Evolutionary conservation across 92 coral and sea anemone species (phyloP).

Genomic region (Paragorgia papillata): DNA sequence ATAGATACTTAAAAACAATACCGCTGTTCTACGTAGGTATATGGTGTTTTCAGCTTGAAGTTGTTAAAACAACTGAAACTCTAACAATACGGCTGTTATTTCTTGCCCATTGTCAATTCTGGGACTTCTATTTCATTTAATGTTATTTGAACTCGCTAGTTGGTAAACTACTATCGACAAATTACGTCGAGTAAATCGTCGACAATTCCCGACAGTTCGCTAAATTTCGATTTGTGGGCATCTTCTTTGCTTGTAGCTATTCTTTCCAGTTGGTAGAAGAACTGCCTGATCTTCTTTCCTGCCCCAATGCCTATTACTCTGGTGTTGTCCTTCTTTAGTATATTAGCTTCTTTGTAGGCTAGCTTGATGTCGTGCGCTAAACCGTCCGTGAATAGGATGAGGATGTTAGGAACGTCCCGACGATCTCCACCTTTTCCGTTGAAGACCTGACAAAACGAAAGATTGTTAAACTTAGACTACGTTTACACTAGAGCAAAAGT

Average conservation of each 20-base stretch:
- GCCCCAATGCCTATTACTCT: conserved; percentile 35
- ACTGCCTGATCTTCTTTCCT: background rate
- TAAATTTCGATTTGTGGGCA: conserved; percentile 36
- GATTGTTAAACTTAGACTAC: no score
- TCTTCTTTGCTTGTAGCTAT: conserved; percentile 12
- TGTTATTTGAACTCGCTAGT: no score
- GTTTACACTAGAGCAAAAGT: no score
- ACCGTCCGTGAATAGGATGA: conserved; percentile 42
- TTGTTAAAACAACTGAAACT: no score
- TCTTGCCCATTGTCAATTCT: no score
- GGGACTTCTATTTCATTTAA: no score
- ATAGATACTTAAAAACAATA: no score
- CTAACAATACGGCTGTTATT: no score
- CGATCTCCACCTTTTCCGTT: conserved; percentile 29
- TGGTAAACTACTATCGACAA: background rate
- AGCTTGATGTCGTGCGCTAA: conserved; percentile 7
- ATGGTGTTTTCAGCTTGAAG: no score
- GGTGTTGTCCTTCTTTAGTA: conserved; percentile 1
- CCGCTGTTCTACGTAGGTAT: no score
- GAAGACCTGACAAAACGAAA: conserved; percentile 4
- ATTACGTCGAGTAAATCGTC: conserved; percentile 31
- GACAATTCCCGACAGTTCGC: conserved; percentile 30
- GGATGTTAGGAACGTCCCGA: conserved; percentile 9
- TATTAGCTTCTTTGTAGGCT: conserved; percentile 11
- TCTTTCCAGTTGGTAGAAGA: conserved; percentile 18